Evolutionary conservation across 2,113 vertebrate genomes (phyloP).

Genomic region (Nesoenas mayeri): DNA sequence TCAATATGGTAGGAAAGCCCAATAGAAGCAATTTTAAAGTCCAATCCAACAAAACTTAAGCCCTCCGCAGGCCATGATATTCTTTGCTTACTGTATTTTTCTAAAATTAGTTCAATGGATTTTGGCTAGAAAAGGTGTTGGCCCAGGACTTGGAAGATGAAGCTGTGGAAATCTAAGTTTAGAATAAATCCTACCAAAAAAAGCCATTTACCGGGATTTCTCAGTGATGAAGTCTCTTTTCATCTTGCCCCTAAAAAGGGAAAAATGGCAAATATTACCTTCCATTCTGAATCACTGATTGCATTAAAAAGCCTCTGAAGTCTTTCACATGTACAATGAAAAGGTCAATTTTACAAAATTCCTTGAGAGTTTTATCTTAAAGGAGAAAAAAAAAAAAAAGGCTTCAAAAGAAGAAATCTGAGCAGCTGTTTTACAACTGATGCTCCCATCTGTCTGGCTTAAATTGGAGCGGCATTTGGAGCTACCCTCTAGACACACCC

Average conservation of each 20-base stretch:
- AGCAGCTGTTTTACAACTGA: background rate
- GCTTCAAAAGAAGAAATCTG: background rate
- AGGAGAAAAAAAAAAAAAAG: background rate
- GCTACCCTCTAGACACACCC: background rate
- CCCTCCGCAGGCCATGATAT: background rate
- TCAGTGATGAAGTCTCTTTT: constrained; percentile 66
- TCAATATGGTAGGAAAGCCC: background rate
- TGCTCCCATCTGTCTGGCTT: background rate
- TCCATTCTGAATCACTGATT: background rate
- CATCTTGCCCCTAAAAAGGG: constrained; percentile 57
- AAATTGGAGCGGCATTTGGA: background rate
- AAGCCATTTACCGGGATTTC: constrained; percentile 72
- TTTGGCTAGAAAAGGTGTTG: background rate
- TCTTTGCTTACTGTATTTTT: background rate
- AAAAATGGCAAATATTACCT: constrained; percentile 30
- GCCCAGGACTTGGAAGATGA: background rate
- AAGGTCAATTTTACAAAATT: background rate
- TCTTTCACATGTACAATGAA: background rate
- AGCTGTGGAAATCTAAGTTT: background rate
- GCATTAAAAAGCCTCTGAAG: background rate
- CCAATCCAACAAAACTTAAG: background rate
- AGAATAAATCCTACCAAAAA: background rate
- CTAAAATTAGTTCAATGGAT: background rate
- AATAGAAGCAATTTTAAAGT: background rate
- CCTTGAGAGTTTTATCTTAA: background rate